Evolutionary conservation across 2,113 vertebrate species (phyloP), one percentile per base, ranked within the genome.

Genomic region (Lates calcarifer): DNA sequence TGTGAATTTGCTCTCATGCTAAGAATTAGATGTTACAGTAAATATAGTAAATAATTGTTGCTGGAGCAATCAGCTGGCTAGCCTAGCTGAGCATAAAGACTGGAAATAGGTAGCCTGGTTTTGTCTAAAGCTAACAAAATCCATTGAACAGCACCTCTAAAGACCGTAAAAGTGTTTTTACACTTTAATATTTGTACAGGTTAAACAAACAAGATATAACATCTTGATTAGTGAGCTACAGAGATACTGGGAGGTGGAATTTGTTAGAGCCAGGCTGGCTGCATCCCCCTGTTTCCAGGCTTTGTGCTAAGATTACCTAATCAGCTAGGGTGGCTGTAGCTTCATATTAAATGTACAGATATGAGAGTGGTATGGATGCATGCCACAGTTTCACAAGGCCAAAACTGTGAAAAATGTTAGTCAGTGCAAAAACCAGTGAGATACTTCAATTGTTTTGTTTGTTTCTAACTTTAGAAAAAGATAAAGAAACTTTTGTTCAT

Each of bases 401-500:
- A 39, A 60, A 26, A 45, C 14, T 49, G 33, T 45, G 12, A 57
- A 64, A 73, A 28, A 53, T 60, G 35, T 18, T 1, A 51, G 26
- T 29, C 64, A 53, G 51, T 14, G 41, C 51, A 51, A 22, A 1
- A 28, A 39, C 13, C 39, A 33, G 15, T 31, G 26, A 31, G 20
- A 29, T 43, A 33, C 39, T 24, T 72, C 5, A 33, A 0, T 68
- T 31, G 26, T 49, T 22, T 47, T 72, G 29, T 45, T 61, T 18
- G 6, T 57, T 26, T 35, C 37, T 18, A 58, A 57, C 45, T 70
- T 41, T 41, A 53, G 10, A 49, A 24, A 56, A 37, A 60, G 43
- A 83, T 60, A 86, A 53, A 65, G 62, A 62, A 61, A 76, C 17
- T 6, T 61, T 74, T 79, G 49, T 74, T 51, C 57, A 26, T 61